Evolutionary conservation across 2,888 invertebrate genomes (phyloP).

Genomic region (Ichneumon xanthorius): DNA sequence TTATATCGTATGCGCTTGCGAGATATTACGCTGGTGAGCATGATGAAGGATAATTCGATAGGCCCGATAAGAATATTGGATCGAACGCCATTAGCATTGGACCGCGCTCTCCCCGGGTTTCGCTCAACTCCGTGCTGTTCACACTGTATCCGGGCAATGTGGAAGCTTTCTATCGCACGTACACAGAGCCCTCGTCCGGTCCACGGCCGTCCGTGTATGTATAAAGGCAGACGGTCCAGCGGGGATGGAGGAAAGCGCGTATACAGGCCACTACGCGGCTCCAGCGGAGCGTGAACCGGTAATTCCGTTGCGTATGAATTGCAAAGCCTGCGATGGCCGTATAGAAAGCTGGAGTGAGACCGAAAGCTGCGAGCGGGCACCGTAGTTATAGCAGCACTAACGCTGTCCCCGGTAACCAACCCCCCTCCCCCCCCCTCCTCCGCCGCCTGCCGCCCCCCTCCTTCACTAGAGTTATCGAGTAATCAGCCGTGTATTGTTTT

Average conservation of each 20-base stretch:
- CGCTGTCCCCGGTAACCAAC: conserved; percentile 84
- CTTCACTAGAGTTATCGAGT: conserved; percentile 81
- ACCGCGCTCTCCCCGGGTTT: conserved; percentile 41
- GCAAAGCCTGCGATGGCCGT: conserved; percentile 74
- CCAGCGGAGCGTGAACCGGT: conserved; percentile 80
- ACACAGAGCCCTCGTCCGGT: conserved; percentile 9
- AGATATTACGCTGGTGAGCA: conserved; percentile 63
- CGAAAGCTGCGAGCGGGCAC: conserved; percentile 19
- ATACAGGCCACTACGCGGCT: conserved; percentile 68
- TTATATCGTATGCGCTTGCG: conserved; percentile 36
- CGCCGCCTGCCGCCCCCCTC: conserved; percentile 84
- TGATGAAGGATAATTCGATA: conserved; percentile 70
- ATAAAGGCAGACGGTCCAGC: neutral
- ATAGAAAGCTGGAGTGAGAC: conserved; percentile 54
- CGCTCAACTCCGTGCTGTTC: conserved; percentile 54
- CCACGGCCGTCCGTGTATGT: neutral
- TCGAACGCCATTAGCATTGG: conserved; percentile 69
- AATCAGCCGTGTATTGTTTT: conserved; percentile 84
- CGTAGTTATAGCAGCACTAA: conserved; percentile 50
- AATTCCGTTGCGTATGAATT: conserved; percentile 83
- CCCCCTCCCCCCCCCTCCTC: conserved; percentile 79
- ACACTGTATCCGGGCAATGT: conserved; percentile 45
- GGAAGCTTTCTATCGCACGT: conserved; percentile 60
- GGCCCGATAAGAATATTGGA: conserved; percentile 71
- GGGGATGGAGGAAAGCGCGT: conserved; percentile 60